Conservation (phyloP, 1,140 invertebrate species). For the Lepeophtheirus salmonis region DNA sequence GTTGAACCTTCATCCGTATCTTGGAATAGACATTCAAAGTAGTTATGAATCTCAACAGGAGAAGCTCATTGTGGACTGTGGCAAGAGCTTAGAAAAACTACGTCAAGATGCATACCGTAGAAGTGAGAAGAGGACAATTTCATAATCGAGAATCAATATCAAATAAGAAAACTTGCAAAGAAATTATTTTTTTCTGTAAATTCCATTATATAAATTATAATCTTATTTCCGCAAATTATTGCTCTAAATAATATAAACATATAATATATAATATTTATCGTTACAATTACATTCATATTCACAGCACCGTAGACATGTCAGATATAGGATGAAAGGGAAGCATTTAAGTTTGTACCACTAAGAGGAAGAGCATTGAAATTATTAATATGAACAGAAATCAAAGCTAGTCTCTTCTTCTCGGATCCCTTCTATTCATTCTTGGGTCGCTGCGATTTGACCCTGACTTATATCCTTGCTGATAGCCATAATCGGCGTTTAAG, state of each 20-base stretch:
- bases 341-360: background rate
- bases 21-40: background rate
- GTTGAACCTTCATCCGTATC: background rate
- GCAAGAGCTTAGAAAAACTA: background rate
- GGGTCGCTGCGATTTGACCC: conserved; percentile 1
- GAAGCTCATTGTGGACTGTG: background rate
- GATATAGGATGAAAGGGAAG: background rate
- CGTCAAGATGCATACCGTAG: background rate
- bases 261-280: no score
- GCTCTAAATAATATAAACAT: background rate
- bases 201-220: background rate
- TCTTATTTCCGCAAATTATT: conserved; percentile 1
- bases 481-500: background rate
- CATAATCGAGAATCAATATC: no score
- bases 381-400: background rate
- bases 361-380: background rate
- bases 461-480: background rate
- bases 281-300: background rate
- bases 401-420: conserved; percentile 10
- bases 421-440: background rate
- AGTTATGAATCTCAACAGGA: background rate
- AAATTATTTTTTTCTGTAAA: background rate
- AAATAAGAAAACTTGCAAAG: no score
- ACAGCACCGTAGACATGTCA: background rate
- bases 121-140: no score